These are phyloP conservation scores for Bothrops alternatus DNA, from an alignment of 2,797 vertebrate genomes.

Conservation along the genomic window DNA sequence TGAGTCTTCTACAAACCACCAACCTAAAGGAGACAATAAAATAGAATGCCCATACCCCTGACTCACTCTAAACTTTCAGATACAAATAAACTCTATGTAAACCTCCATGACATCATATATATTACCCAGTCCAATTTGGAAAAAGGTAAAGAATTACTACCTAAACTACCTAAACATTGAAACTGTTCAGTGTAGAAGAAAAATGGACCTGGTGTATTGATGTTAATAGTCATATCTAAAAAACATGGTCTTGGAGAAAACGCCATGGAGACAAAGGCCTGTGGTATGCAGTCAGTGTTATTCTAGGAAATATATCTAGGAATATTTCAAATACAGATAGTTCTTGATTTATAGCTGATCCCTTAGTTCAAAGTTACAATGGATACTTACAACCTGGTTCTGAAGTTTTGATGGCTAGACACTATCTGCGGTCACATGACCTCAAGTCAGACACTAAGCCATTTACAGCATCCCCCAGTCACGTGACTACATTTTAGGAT, in stretches of 20 bases:
- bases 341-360: not conserved
- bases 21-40: not conserved
- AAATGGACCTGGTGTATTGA: not conserved
- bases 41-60: not conserved
- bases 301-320: not conserved
- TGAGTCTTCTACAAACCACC: accelerated
- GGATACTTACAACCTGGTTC: not conserved
- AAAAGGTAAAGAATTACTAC: not conserved
- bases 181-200: not conserved
- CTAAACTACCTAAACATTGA: not conserved
- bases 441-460: not conserved
- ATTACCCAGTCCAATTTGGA: not conserved
- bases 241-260: not conserved
- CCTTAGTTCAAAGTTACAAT: not conserved
- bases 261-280: not conserved
- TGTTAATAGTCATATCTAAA: not conserved
- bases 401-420: not conserved
- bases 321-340: not conserved
- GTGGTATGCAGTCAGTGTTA: not conserved
- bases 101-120: not conserved
- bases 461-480: not conserved
- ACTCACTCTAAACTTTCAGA: not conserved
- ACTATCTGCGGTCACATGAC: not conserved
- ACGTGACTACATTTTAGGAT: not conserved
- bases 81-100: not conserved